Base-by-base conservation (phyloP, 2,113 vertebrate species). In the Myanophis thanlyinensis region DNA sequence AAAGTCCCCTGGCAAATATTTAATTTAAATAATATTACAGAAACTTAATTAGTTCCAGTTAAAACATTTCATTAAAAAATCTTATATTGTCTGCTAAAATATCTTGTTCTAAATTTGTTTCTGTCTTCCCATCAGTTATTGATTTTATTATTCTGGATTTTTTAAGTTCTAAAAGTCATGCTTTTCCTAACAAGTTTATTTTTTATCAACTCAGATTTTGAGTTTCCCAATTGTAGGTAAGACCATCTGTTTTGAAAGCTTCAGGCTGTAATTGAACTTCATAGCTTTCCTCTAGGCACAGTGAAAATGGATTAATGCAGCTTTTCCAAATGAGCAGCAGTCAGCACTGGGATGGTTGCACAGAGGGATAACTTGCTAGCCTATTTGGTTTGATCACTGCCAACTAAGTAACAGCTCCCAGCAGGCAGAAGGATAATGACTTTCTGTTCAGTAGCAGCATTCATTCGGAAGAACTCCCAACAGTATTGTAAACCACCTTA, bases 171-270 rank as follows among this genome's bases (percentile, higher is more conserved):
- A 51, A 40, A 73, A 91, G 3, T 89, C 30, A 59, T 40, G 35
- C 52, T 89, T 91, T 85, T 25, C n/a, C 30, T 44, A 51, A 0
- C n/a, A 88, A 88, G 2, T 0, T 2, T 85, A 93, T 87, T 93
- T 49, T 90, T 85, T 85, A 85, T 53, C 80, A 53, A 18, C 52
- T 85, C 47, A 48, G 87, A 48, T 47, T 47, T 6, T 59, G 20
- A 51, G 35, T 59, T 85, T 89, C 87, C n/a, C 90, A 89, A 40
- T 62, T 92, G 91, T 90, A 92, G 85, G 59, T 90, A 88, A 90
- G 54, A 51, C 80, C 93, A 94, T 92, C 91, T 92, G 93, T 94
- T 94, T 90, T 53, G 91, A 91, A 35, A 73, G 20, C 88, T 59
- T 0, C 5, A 95, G 92, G 89, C 2, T 48, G 7, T 80, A 90